Percentiles rank a stretch among this genome's conserved stretches.
Evolutionary conservation across 2,113 vertebrate genomes (phyloP).

Genomic region (Hyperopisus bebe): DNA sequence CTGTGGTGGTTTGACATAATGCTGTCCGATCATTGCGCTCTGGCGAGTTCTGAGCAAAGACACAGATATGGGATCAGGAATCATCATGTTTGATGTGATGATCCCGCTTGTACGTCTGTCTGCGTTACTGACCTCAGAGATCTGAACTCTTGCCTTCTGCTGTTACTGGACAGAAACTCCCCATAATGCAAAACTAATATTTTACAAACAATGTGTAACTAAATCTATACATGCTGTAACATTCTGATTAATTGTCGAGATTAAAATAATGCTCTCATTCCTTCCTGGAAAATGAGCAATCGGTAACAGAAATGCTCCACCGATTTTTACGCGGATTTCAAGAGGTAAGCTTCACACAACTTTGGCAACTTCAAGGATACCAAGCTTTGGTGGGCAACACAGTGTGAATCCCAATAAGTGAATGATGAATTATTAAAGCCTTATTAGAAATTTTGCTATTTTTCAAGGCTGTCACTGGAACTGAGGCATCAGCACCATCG

Average conservation of each 20-base stretch:
- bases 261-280: background rate
- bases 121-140: background rate
- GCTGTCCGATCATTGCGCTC: background rate
- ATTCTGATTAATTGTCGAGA: background rate
- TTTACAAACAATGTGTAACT: background rate
- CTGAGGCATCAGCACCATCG: constrained; percentile 93
- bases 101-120: background rate
- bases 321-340: background rate
- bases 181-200: background rate
- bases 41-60: background rate
- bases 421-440: constrained; percentile 91
- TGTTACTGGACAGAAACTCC: background rate
- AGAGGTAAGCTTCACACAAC: background rate
- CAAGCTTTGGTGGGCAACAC: background rate
- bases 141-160: background rate
- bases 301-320: background rate
- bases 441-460: constrained; percentile 99
- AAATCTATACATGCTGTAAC: background rate
- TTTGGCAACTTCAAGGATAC: constrained; percentile 8
- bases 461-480: constrained; percentile 93
- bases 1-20: background rate
- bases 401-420: constrained; percentile 85
- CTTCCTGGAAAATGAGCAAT: background rate
- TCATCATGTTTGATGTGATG: background rate
- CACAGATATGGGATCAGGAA: background rate